Evolutionary conservation across 2,888 invertebrate species (phyloP), one percentile per base, ranked within the genome.

Genomic region (Eupeodes latifasciatus): DNA sequence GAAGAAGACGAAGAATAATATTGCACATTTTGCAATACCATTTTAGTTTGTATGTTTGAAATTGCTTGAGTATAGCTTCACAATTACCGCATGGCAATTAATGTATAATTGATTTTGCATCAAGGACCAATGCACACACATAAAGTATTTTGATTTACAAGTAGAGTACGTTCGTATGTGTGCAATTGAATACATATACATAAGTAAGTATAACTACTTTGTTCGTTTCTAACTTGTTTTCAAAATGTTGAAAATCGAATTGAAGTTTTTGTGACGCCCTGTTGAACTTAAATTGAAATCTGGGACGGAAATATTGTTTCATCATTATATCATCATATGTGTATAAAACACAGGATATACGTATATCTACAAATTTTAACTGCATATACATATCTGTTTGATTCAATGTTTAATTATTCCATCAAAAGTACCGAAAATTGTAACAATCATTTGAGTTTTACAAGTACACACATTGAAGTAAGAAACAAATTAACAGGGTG

Each of bases 61-160:
- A 74, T 62, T 49, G 44, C 61, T 80, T 36, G 34, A 85, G 85
- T 81, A 57, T 16, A 72, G 67, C 77, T 81, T 81, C 85, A 83
- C 86, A 90, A 89, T 89, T 90, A 89, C 89, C 89, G 62, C 90
- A 89, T 86, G 86, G 89, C 90, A 90, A 90, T 90, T 90, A 90
- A 85, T 87, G 80, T 89, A 89, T 90, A 90, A 90, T 90, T 90
- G 90, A 90, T 90, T 90, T 90, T 89, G 78, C 88, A 83, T 77
- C 55, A 51, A 55, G 49, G 14, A 79, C 64, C 75, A 62, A 51
- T 34, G 67, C 49, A 74, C 74, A 59, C 61, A 62, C 1, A 19
- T 27, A 57, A 49, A 40, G 44, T 61, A 19, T 71, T 71, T 69
- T 55, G 12, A 71, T 69, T 40, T 40, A 40, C 40, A 5, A 40